Evolutionary conservation across 2,888 invertebrate genomes (phyloP).

Genomic region (Hirtodrosophila confusa): DNA sequence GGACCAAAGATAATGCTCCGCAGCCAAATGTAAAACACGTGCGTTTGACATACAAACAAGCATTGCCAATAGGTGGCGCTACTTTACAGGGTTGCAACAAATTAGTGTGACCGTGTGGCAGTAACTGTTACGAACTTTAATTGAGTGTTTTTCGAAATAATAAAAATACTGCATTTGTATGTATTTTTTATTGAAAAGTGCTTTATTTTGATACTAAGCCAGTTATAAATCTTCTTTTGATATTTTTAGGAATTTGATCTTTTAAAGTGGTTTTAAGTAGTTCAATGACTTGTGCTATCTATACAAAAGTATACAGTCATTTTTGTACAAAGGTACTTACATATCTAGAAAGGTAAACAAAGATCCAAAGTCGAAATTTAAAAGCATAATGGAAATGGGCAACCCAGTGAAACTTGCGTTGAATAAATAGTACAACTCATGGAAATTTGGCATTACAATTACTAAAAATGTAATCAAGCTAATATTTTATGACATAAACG

Average conservation of each 20-base stretch:
- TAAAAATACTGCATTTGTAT: no score
- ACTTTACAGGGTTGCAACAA: slow-evolving; percentile 33
- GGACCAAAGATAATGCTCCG: neutral
- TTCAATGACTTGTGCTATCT: slow-evolving; percentile 34
- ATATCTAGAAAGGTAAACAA: slow-evolving; percentile 39
- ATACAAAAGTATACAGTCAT: neutral
- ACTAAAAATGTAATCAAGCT: no score
- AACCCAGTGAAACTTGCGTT: no score
- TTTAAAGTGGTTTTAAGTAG: slow-evolving; percentile 2
- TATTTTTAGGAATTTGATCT: no score
- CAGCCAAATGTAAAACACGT: slow-evolving; percentile 37
- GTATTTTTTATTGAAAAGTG: no score
- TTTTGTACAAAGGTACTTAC: slow-evolving; percentile 1
- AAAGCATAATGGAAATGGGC: neutral
- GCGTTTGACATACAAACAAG: slow-evolving; percentile 3
- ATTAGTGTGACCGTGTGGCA: slow-evolving; percentile 41
- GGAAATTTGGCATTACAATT: no score
- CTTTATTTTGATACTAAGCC: no score
- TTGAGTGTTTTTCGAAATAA: neutral
- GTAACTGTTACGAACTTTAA: slow-evolving; percentile 6
- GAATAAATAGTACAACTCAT: no score
- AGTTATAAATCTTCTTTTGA: no score
- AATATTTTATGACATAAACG: no score
- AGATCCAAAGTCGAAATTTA: slow-evolving; percentile 8
- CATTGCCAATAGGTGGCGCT: slow-evolving; percentile 44